Base-by-base conservation (phyloP, 2,113 vertebrate species). In the Poeciliopsis occidentalis region DNA sequence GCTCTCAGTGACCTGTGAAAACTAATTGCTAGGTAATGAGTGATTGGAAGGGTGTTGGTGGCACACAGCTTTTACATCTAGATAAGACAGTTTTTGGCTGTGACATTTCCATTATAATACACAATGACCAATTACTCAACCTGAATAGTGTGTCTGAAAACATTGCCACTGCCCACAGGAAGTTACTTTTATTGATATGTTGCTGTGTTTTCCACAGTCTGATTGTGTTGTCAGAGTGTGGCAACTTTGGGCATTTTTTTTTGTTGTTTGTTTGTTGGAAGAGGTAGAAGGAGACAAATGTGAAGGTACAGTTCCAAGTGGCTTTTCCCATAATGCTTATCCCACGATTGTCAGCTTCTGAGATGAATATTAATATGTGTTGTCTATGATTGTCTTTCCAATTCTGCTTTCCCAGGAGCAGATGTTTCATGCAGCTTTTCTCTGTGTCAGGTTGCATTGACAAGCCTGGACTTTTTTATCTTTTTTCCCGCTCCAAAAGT, bases 341-440 rank as follows among this genome's bases (percentile, higher is more conserved):
- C 54, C 64, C 29, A 66, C 82, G 82, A 86, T 80, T 85, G 79
- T 83, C 70, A 62, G 78, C 68, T 71, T 69, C 76, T 71, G 71
- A 64, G 75, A 70, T 85, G 39, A 63, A 75, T 81, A 81, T 85
- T 74, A 71, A 81, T 57, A 83, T 73, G 68, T 62, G 62, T 72
- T 78, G 84, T 78, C 81, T 72, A 57, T 91, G 83, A 90, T 91
- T 91, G 83, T 81, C 87, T 90, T 89, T 88, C 86, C 89, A 88
- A 85, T 68, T 83, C 80, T 70, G 61, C 86, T 88, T 88, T 88
- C 77, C 82, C 76, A 69, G 83, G 92, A 93, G 91, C 92, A 92
- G 89, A 94, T 93, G 91, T 92, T 85, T 86, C 74, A 83, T 27
- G 13, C 64, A 88, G 81, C 67, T 57, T 76, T 37, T 79, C 63